phyloP scores from a whole-genome alignment of 1,140 invertebrate species.

The Apocrypta bakeri region DNA sequence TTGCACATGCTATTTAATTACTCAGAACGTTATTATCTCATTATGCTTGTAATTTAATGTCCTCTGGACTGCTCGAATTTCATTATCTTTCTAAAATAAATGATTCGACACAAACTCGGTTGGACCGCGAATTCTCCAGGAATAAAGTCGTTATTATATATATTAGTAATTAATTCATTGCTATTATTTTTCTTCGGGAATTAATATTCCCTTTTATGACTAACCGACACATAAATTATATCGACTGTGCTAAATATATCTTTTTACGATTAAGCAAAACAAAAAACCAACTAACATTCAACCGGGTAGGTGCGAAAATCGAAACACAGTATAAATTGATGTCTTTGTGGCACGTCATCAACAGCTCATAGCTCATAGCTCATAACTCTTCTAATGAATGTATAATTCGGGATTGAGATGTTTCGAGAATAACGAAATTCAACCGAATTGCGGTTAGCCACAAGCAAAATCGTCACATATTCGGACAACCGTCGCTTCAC shows the following conservation, averaged over 20 bases:
- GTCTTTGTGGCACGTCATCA: not conserved
- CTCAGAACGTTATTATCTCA: not conserved
- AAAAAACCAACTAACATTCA: too few relatives aligned
- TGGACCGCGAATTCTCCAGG: too few relatives aligned
- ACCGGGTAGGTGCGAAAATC: too few relatives aligned
- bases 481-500: not conserved
- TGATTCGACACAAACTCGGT: too few relatives aligned
- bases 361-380: not conserved
- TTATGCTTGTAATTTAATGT: not conserved
- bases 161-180: not conserved
- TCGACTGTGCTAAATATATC: not conserved
- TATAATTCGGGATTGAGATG: not conserved
- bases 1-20: not conserved
- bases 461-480: constrained; percentile 3
- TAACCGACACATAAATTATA: not conserved
- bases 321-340: not conserved
- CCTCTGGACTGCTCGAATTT: not conserved
- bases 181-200: not conserved
- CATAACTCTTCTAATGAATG: constrained; percentile 7
- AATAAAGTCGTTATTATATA: too few relatives aligned
- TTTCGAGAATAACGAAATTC: not conserved
- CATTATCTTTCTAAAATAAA: too few relatives aligned
- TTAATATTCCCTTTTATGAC: not conserved
- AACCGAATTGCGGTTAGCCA: not conserved
- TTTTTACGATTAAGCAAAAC: too few relatives aligned